Base-by-base conservation (phyloP, 2,113 vertebrate genomes). In the Pachypanchax playfairii region DNA sequence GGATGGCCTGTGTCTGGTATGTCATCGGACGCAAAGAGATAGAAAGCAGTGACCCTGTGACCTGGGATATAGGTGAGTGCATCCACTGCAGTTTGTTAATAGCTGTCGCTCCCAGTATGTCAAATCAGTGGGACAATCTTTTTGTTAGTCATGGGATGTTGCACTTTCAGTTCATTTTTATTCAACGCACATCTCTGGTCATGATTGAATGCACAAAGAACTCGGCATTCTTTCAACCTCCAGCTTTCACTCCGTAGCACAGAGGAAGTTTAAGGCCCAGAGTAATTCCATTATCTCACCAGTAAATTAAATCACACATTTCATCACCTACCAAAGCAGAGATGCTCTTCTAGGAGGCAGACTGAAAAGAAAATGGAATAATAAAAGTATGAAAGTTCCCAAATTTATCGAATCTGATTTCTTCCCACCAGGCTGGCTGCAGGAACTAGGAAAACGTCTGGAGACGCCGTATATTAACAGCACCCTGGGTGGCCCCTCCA, bases 41-140 rank as follows among this genome's bases (percentile, higher is more conserved):
- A 59, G 92, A 94, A 65, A 94, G 93, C 76, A 92, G 94, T 6
- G 93, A 98, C 72, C 94, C 93, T 0, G 88, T 91, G 43, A 96
- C 93, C 77, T 98, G 96, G 96, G 95, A 97, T 78, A 98, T 98
- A 28, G 96, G 97, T 98, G 90, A 95, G 95, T 35, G n/a, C n/a
- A n/a, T n/a, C n/a, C n/a, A n/a, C n/a, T 17, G 5, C 9, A 17
- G 25, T 22, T 24, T 17, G 10, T 22, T 43, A 44, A 7, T 46
- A 11, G 20, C 10, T 57, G 9, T 44, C 4, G 63, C 20, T 20
- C 41, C 26, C 31, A 8, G 15, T 25, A 41, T 4, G 31, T 18
- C n/a, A 15, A 58, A 39, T 62, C 39, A 39, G 36, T 12, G 33
- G n/a, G 44, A 7, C 46, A 14, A 48, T 50, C 15, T 26, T 56